Conservation (phyloP, 1,140 invertebrate species). For the Mycetomoellerius zeteki region DNA sequence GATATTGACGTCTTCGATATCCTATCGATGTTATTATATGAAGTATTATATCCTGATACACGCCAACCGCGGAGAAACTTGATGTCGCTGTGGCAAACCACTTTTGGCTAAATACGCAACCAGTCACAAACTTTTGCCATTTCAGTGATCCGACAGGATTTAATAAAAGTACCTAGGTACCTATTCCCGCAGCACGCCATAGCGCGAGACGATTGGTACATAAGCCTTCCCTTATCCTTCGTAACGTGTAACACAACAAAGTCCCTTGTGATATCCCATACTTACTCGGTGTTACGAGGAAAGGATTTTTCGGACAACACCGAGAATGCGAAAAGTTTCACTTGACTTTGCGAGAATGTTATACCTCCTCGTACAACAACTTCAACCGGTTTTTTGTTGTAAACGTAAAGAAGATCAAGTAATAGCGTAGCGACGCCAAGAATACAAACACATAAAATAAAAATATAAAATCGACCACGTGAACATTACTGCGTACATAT, state of each 20-base stretch:
- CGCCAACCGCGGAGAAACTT: constrained; percentile 48
- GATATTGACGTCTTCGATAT: constrained; percentile 44
- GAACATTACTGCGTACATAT: no score
- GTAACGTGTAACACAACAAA: constrained; percentile 22
- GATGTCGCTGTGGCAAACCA: constrained; percentile 37
- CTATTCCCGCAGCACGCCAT: constrained; percentile 61
- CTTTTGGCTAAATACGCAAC: constrained; percentile 71
- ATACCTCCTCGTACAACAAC: not conserved
- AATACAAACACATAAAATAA: no score
- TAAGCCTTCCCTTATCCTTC: constrained; percentile 54
- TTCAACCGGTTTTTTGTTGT: not conserved
- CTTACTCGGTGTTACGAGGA: constrained; percentile 24
- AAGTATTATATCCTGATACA: not conserved
- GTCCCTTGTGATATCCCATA: constrained; percentile 38
- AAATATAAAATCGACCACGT: no score
- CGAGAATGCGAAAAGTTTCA: constrained; percentile 50
- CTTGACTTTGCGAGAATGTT: constrained; percentile 4
- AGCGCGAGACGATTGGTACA: constrained; percentile 36
- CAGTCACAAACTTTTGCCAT: constrained; percentile 81
- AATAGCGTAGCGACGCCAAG: no score
- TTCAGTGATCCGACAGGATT: constrained; percentile 77
- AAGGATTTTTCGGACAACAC: constrained; percentile 27
- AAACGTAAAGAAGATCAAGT: not conserved
- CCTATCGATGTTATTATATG: no score
- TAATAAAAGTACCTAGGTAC: constrained; percentile 78